phyloP scores from a whole-genome alignment of 1,140 invertebrate genomes.

The Rhagoletis zephyria region DNA sequence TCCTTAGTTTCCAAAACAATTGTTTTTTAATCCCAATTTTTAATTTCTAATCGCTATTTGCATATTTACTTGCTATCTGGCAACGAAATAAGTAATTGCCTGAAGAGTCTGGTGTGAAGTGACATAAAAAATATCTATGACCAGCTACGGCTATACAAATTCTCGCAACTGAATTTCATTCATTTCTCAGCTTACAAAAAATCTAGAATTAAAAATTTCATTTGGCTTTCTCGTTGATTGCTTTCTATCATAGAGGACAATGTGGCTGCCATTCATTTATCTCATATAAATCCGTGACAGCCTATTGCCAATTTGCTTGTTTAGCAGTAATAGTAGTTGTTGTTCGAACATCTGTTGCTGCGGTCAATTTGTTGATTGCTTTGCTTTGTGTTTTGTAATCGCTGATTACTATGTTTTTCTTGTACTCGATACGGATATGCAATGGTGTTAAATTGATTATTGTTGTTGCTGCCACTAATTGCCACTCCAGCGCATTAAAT shows the following conservation, averaged over 20 bases:
- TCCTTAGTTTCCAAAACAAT: no score
- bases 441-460: neutral
- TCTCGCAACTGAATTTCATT: neutral
- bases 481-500: neutral
- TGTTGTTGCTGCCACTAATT: neutral
- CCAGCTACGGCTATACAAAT: neutral
- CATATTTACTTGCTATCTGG: neutral
- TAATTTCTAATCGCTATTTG: no score
- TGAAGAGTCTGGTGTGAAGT: neutral
- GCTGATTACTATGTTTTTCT: neutral
- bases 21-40: no score
- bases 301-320: neutral
- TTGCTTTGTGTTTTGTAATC: neutral
- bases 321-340: neutral
- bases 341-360: slow-evolving; percentile 9
- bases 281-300: neutral
- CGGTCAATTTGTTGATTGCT: slow-evolving; percentile 1
- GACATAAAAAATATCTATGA: neutral
- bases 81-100: slow-evolving; percentile 1
- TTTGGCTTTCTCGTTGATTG: neutral
- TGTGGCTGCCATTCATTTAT: neutral
- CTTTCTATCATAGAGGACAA: neutral
- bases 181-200: neutral
- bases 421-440: neutral
- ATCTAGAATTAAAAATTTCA: neutral